phyloP scores from a whole-genome alignment of 2,888 invertebrate genomes.

The Cosmia pyralina region DNA sequence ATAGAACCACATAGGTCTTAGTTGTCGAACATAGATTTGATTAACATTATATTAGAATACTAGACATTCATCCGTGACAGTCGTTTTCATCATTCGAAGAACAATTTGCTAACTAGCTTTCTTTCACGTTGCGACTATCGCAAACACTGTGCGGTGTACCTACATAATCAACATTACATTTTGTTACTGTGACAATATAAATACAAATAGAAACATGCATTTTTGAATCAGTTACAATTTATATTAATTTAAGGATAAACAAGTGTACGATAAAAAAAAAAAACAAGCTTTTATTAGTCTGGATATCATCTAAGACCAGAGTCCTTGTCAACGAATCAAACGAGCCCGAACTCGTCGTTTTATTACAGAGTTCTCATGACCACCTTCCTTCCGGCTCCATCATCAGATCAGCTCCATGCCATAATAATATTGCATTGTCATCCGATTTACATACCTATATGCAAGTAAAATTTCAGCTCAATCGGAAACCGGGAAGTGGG shows the following conservation, averaged over 20 bases:
- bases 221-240: conserved; percentile 9
- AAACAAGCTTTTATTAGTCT: too few species aligned
- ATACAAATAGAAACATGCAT: conserved; percentile 16
- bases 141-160: background rate
- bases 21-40: conserved; percentile 53
- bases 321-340: too few species aligned
- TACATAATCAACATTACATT: conserved; percentile 6
- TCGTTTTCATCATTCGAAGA: conserved; percentile 55
- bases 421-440: too few species aligned
- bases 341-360: too few species aligned
- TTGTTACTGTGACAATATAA: conserved; percentile 1
- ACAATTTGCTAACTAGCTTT: conserved; percentile 41
- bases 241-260: background rate
- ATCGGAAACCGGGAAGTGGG: too few species aligned
- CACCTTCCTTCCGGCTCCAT: too few species aligned
- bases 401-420: too few species aligned
- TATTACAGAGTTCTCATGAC: too few species aligned
- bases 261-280: too few species aligned
- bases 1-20: conserved; percentile 39
- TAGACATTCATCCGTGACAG: conserved; percentile 61
- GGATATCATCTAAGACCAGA: too few species aligned
- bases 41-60: conserved; percentile 63
- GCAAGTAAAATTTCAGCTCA: too few species aligned
- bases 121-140: conserved; percentile 47
- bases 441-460: too few species aligned